Conservation (phyloP, 1,140 invertebrate genomes). For the Drosophila sulfurigaster region DNA sequence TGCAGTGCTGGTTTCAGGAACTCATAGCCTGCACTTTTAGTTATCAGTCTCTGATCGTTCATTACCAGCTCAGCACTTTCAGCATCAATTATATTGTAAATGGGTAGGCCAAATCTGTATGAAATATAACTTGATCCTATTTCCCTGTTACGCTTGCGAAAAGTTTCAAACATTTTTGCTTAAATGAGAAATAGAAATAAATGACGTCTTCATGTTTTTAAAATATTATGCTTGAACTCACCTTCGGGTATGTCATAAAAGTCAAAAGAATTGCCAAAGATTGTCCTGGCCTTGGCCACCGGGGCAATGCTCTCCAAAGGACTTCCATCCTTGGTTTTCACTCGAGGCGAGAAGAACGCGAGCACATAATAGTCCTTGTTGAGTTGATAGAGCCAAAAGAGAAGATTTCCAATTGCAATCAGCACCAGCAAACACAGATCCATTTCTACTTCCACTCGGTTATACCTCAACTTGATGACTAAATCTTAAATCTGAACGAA, state of each 20-base stretch:
- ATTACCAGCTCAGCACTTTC: slow-evolving; percentile 60
- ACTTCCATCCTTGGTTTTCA: slow-evolving; percentile 41
- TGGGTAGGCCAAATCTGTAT: slow-evolving; percentile 49
- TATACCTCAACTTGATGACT: too few species aligned
- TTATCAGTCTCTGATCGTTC: slow-evolving; percentile 66
- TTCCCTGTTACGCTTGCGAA: slow-evolving; percentile 13
- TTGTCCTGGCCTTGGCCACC: slow-evolving; percentile 8
- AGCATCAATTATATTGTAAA: slow-evolving; percentile 72
- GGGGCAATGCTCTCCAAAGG: slow-evolving; percentile 36
- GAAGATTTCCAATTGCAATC: slow-evolving; percentile 32
- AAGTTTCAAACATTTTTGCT: slow-evolving; percentile 48
- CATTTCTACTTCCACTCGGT: slow-evolving; percentile 5
- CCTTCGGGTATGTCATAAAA: slow-evolving; percentile 31
- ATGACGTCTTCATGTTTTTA: not conserved
- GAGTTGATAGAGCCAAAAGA: slow-evolving; percentile 39
- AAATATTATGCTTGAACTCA: not conserved
- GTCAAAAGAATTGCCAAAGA: slow-evolving; percentile 53
- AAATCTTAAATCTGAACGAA: too few species aligned
- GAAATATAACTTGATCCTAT: slow-evolving; percentile 48
- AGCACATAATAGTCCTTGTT: slow-evolving; percentile 51
- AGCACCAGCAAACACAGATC: slow-evolving; percentile 27
- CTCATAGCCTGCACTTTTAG: slow-evolving; percentile 75
- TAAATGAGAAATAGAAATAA: not conserved
- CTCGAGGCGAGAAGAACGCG: slow-evolving; percentile 40
- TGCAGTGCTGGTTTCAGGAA: slow-evolving; percentile 89